phyloP scores from a whole-genome alignment of 2,797 vertebrate genomes.

The Danio tinwini region DNA sequence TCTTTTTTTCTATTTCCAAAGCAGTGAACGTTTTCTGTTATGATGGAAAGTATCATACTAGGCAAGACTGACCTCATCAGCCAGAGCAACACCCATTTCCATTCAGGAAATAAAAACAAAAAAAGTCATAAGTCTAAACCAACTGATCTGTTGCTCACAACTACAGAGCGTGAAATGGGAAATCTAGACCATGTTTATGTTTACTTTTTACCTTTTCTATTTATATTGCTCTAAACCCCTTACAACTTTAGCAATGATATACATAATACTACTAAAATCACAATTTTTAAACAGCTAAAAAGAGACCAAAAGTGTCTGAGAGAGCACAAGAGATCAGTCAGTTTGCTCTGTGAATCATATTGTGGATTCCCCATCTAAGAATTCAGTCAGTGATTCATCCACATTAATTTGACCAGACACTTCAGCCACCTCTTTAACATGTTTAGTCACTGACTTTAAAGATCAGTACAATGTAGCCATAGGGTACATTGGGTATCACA shows the following conservation, averaged over 20 bases:
- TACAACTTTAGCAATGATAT: not conserved
- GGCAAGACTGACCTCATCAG: slow-evolving; percentile 60
- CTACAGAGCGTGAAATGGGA: not conserved
- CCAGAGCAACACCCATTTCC: slow-evolving; percentile 58
- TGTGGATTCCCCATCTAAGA: slow-evolving; percentile 69
- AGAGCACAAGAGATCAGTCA: slow-evolving; percentile 45
- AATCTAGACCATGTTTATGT: not conserved
- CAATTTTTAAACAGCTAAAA: not conserved
- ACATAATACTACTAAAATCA: not conserved
- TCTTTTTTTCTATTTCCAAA: not conserved
- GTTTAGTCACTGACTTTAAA: slow-evolving; percentile 30
- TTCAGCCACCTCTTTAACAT: slow-evolving; percentile 20
- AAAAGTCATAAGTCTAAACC: slow-evolving; percentile 12
- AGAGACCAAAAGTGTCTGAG: slow-evolving; percentile 15
- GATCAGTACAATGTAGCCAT: not conserved
- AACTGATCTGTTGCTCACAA: slow-evolving; percentile 1
- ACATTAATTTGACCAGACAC: slow-evolving; percentile 21
- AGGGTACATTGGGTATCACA: not conserved
- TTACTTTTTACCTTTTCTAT: not conserved
- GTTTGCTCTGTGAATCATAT: slow-evolving; percentile 72
- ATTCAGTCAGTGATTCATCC: slow-evolving; percentile 68
- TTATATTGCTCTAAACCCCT: not conserved
- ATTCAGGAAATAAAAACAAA: slow-evolving; percentile 64
- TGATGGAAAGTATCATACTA: slow-evolving; percentile 35
- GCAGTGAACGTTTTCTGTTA: not conserved